Percentiles rank a stretch among this genome's conserved stretches.
phyloP scores from a whole-genome alignment of 2,797 vertebrate genomes.

The Schizothorax lantsangensis region DNA sequence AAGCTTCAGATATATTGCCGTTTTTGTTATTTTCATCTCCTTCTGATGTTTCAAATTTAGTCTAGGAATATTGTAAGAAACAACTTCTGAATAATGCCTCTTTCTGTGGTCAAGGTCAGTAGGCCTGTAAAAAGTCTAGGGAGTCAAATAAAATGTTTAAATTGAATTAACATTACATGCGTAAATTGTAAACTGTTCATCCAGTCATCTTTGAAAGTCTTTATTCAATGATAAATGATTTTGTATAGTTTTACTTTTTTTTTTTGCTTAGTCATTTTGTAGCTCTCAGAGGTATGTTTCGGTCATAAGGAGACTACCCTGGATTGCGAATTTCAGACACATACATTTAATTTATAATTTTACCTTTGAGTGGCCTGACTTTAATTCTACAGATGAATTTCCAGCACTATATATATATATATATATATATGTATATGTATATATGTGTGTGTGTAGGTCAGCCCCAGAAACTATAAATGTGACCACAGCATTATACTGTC shows the following conservation, averaged over 20 bases:
- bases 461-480: neutral
- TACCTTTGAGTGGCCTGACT: neutral
- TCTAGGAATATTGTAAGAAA: neutral
- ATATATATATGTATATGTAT: no score
- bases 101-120: neutral
- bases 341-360: neutral
- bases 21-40: neutral
- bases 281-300: neutral
- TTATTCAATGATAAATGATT: neutral
- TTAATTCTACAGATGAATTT: neutral
- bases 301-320: neutral
- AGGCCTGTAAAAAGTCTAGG: neutral
- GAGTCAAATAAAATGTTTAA: neutral
- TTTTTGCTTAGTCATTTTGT: neutral
- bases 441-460: neutral
- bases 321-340: neutral
- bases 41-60: neutral
- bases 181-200: no score
- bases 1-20: neutral
- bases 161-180: no score
- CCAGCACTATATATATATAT: neutral
- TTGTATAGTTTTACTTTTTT: neutral
- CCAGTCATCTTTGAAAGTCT: neutral
- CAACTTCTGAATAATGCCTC: neutral
- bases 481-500: neutral